These are phyloP conservation scores for Heliangelus exortis DNA, from an alignment of 2,797 vertebrate species.

Conservation along the genomic window DNA sequence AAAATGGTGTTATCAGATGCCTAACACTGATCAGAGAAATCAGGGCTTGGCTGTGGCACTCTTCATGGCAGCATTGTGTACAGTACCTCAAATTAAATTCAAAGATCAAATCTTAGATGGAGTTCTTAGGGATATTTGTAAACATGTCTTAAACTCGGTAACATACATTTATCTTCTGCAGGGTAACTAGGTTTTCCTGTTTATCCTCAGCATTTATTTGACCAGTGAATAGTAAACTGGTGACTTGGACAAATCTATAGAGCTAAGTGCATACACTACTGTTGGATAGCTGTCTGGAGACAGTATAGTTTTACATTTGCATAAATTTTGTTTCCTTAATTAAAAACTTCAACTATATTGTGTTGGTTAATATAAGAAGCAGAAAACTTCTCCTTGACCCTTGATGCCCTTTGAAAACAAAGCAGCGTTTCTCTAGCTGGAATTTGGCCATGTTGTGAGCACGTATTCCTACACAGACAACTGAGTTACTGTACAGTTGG, in stretches of 20 bases:
- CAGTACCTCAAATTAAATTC: not conserved
- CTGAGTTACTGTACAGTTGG: too few relatives aligned
- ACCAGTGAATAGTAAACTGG: not conserved
- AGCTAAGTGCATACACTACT: not conserved
- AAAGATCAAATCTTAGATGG: not conserved
- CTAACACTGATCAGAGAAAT: accelerated
- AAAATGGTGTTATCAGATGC: not conserved
- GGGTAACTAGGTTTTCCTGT: not conserved
- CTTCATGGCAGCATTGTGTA: not conserved
- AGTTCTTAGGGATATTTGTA: not conserved
- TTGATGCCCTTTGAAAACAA: too few relatives aligned
- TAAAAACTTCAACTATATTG: not conserved
- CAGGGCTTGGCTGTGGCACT: not conserved
- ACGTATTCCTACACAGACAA: too few relatives aligned
- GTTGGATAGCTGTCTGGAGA: not conserved
- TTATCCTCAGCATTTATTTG: conserved; percentile 18
- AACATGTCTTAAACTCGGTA: not conserved
- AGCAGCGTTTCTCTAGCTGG: too few relatives aligned
- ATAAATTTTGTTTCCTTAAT: not conserved
- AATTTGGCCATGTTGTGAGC: too few relatives aligned
- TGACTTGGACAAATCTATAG: not conserved
- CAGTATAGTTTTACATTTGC: not conserved
- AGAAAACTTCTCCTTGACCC: too few relatives aligned
- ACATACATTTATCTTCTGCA: not conserved
- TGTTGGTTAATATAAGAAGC: not conserved